Conservation (phyloP, 1,140 invertebrate species). For the Scaptomyza graminum region DNA sequence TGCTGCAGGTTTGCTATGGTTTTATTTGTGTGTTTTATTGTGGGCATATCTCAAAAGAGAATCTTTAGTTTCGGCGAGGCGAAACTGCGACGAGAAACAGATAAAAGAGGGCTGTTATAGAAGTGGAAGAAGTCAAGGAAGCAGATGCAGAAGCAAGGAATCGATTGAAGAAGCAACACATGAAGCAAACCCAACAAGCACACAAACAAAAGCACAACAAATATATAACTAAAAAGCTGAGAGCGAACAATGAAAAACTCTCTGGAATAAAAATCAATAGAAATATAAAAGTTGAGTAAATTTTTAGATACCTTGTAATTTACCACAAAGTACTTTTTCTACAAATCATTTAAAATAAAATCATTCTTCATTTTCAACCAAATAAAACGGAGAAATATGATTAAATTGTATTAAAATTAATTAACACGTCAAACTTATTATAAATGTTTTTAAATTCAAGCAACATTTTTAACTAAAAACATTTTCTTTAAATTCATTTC, state of each 20-base stretch:
- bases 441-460: no score
- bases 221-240: neutral
- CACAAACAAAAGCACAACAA: neutral
- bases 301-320: neutral
- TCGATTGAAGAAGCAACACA: constrained; percentile 54
- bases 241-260: constrained; percentile 1
- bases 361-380: no score
- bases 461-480: no score
- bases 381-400: no score
- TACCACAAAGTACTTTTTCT: no score
- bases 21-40: constrained; percentile 82
- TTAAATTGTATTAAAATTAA: no score
- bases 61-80: constrained; percentile 67
- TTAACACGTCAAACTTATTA: no score
- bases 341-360: no score
- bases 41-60: constrained; percentile 80
- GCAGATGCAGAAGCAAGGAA: constrained; percentile 20
- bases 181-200: constrained; percentile 12
- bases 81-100: constrained; percentile 47
- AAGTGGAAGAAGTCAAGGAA: constrained; percentile 20
- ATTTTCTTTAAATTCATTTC: no score
- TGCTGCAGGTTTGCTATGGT: constrained; percentile 70
- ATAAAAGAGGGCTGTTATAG: constrained; percentile 31
- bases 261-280: constrained; percentile 39
- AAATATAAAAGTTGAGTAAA: neutral